A percentile compares a stretch with the other conserved stretches of the same genome.
Evolutionary conservation across 1,140 invertebrate genomes (phyloP).

Genomic region (Zaprionus nigranus): DNA sequence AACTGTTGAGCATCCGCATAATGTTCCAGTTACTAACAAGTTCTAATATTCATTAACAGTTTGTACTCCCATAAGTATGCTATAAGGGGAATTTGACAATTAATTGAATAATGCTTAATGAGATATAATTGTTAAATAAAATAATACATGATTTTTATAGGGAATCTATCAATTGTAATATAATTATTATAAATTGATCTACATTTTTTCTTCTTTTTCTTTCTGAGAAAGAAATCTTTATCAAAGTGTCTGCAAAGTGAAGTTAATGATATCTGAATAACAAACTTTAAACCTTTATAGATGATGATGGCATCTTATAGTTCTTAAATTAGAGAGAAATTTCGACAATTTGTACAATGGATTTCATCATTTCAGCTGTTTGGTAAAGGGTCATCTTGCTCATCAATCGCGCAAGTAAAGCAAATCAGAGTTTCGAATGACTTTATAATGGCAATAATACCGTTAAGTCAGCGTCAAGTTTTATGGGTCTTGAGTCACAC

Average conservation of each 20-base stretch:
- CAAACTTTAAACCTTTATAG: not conserved
- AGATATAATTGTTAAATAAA: not conserved
- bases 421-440: slow-evolving; percentile 48
- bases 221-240: too few relatives aligned
- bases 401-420: slow-evolving; percentile 11
- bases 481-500: slow-evolving; percentile 75
- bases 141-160: not conserved
- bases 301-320: not conserved
- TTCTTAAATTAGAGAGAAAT: slow-evolving; percentile 11
- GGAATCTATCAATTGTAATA: too few relatives aligned
- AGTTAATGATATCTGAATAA: not conserved
- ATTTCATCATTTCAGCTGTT: not conserved
- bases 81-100: not conserved
- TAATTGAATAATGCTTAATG: not conserved
- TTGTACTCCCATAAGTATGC: slow-evolving; percentile 43
- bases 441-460: slow-evolving; percentile 59
- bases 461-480: slow-evolving; percentile 63
- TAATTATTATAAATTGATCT: too few relatives aligned
- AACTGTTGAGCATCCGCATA: not conserved
- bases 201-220: too few relatives aligned
- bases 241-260: not conserved
- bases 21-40: not conserved
- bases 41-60: not conserved
- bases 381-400: not conserved
- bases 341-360: not conserved